These are phyloP conservation scores for Patella ulyssiponensis DNA, from an alignment of 2,888 invertebrate species.

Conservation along the genomic window DNA sequence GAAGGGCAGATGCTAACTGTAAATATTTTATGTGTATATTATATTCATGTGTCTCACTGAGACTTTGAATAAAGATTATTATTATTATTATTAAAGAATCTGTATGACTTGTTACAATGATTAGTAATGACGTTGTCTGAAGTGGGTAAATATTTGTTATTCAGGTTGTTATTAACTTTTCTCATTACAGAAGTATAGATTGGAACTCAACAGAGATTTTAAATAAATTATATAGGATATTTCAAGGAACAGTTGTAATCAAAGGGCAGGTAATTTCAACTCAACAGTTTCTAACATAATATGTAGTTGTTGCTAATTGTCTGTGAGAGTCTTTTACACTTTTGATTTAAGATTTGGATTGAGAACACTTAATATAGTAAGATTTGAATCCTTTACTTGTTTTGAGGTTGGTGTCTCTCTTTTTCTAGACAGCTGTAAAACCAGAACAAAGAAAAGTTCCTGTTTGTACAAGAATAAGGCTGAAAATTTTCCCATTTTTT, in stretches of 20 bases:
- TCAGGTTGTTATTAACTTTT: not conserved
- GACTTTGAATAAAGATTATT: no score
- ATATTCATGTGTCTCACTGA: no score
- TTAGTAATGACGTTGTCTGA: no score
- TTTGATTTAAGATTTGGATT: no score
- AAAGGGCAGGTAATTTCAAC: conserved; percentile 65
- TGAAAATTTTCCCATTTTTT: conserved; percentile 88
- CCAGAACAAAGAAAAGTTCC: conserved; percentile 82
- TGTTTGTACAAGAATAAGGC: conserved; percentile 86
- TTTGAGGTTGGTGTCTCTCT: not conserved
- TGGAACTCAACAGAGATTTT: conserved; percentile 82
- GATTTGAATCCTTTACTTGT: not conserved
- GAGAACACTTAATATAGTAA: not conserved
- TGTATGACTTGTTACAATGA: no score
- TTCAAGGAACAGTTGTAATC: conserved; percentile 80
- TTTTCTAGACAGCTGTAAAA: conserved; percentile 50
- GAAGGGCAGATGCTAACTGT: no score
- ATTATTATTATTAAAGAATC: no score
- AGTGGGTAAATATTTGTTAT: no score
- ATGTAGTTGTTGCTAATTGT: no score
- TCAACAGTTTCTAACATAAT: not conserved
- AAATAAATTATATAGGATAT: conserved; percentile 84
- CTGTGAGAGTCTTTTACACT: no score
- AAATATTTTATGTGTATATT: no score
- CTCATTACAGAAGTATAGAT: conserved; percentile 79